phyloP scores from a whole-genome alignment of 1,140 invertebrate species.

The honey bee (Apis mellifera) region Amel_HAv3.1 CM009935.2:10394501-10395000 shows the following conservation, averaged over 20 bases:
- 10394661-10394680: conserved; percentile 52
- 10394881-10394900: background rate
- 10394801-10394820: conserved; percentile 39
- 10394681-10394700: conserved; percentile 69
- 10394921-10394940: no score
- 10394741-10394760: background rate
- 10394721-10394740: background rate
- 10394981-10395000: no score
- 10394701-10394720: background rate
- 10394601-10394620: conserved; percentile 35
- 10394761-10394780: conserved; percentile 32
- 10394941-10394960: background rate
- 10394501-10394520: no score
- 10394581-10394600: background rate
- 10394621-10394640: conserved; percentile 60
- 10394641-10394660: conserved; percentile 36
- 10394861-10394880: background rate
- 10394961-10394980: background rate
- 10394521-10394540: no score
- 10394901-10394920: no score
- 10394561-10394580: background rate
- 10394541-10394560: no score
- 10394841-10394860: background rate
- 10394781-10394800: conserved; percentile 21
- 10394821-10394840: background rate